A percentile compares a stretch with the other conserved stretches of the same genome.
Evolutionary conservation across 2,113 vertebrate species (phyloP).

Genomic region (Syrmaticus mikado): DNA sequence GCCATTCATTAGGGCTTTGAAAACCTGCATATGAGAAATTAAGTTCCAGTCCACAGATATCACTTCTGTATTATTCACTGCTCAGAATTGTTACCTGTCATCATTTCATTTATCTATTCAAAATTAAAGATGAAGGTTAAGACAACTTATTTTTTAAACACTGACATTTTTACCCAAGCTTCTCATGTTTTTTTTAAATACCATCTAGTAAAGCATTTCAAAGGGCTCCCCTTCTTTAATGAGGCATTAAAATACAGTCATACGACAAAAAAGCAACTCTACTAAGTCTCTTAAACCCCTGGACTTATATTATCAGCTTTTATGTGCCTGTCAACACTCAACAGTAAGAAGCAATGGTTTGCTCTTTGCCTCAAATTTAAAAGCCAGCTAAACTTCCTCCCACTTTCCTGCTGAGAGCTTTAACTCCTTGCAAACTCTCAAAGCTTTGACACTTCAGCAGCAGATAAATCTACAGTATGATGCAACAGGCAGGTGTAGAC

Average conservation of each 20-base stretch:
- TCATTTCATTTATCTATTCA: neutral
- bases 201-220: conserved; percentile 72
- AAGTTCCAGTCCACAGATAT: neutral
- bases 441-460: conserved; percentile 71
- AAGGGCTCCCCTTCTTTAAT: conserved; percentile 72
- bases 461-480: conserved; percentile 55
- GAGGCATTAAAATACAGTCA: conserved; percentile 82
- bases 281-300: conserved; percentile 79
- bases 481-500: conserved; percentile 42
- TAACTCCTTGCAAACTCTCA: conserved; percentile 80
- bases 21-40: neutral
- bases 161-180: conserved; percentile 48
- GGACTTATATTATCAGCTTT: conserved; percentile 89
- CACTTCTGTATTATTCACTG: neutral
- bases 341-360: conserved; percentile 72
- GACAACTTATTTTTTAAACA: conserved; percentile 27
- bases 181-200: conserved; percentile 31
- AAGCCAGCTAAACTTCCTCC: conserved; percentile 78
- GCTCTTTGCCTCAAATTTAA: conserved; percentile 73
- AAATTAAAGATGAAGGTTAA: conserved; percentile 52
- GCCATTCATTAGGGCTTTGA: neutral
- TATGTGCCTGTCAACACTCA: conserved; percentile 90
- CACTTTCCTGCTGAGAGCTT: conserved; percentile 79
- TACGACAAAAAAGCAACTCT: conserved; percentile 81
- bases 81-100: neutral